Conservation (phyloP, 2,113 vertebrate genomes). For the Callionymus lyra region DNA sequence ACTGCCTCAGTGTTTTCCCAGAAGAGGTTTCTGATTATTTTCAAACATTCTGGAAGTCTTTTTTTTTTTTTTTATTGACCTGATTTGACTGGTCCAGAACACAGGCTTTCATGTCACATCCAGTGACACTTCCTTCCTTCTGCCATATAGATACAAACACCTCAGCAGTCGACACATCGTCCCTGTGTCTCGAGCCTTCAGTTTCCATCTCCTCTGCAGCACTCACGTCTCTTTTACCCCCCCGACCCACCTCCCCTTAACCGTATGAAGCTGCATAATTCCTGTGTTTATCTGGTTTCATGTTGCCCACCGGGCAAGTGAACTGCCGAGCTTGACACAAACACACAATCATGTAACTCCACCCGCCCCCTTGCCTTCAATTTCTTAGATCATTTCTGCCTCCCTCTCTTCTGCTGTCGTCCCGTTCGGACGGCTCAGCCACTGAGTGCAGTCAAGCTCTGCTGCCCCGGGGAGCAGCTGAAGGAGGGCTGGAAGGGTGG, state of each 20-base stretch:
- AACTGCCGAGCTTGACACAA: neutral
- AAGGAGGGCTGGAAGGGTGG: conserved; percentile 30
- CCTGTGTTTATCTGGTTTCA: conserved; percentile 48
- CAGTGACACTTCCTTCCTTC: conserved; percentile 15
- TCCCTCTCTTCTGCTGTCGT: conserved; percentile 27
- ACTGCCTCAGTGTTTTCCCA: too few relatives aligned
- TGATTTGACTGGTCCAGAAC: too few relatives aligned
- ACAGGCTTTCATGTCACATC: conserved; percentile 1
- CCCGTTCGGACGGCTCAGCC: conserved; percentile 55
- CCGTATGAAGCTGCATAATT: conserved; percentile 31
- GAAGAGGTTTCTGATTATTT: too few relatives aligned
- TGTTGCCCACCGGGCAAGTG: conserved; percentile 35
- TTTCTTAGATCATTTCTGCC: conserved; percentile 22
- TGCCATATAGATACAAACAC: conserved; percentile 27
- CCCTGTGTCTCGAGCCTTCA: conserved; percentile 13
- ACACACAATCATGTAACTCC: too few relatives aligned
- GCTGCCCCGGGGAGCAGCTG: conserved; percentile 43
- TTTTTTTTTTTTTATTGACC: neutral
- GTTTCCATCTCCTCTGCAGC: conserved; percentile 23
- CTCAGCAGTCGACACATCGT: conserved; percentile 28
- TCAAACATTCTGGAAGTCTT: neutral
- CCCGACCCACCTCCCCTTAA: conserved; percentile 14
- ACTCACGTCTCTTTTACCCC: conserved; percentile 16
- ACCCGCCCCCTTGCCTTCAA: conserved; percentile 15
- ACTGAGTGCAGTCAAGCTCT: conserved; percentile 62